phyloP scores from a whole-genome alignment of 2,113 vertebrate species.

The Phoenicopterus ruber region DNA sequence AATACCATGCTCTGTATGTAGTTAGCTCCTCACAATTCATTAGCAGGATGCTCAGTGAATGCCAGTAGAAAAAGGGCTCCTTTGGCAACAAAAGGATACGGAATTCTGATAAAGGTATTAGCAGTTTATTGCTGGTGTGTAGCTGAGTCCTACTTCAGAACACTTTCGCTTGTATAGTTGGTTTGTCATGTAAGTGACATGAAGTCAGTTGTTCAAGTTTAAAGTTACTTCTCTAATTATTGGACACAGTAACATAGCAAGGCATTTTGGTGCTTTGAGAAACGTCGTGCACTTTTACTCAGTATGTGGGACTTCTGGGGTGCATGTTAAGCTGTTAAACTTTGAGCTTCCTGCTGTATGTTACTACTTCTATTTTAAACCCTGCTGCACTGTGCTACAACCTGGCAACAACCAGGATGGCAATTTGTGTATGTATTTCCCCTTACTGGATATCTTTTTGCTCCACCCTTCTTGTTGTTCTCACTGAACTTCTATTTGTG shows the following conservation, averaged over 20 bases:
- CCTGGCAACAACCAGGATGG: not conserved
- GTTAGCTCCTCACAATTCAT: not conserved
- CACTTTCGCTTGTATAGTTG: not conserved
- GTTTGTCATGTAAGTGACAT: fast-evolving
- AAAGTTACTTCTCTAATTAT: not conserved
- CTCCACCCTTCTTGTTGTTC: not conserved
- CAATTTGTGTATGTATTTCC: not conserved
- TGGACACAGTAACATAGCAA: not conserved
- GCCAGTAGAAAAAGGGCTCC: not conserved
- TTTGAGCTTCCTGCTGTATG: not conserved
- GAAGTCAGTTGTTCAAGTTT: not conserved
- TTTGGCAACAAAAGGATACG: not conserved
- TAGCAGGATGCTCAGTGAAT: not conserved
- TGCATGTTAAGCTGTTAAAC: not conserved
- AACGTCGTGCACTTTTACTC: not conserved
- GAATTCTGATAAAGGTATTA: not conserved
- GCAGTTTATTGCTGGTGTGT: not conserved
- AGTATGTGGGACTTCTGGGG: too few relatives aligned
- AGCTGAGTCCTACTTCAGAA: not conserved
- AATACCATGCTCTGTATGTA: fast-evolving
- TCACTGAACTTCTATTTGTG: not conserved
- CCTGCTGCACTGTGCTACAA: fast-evolving
- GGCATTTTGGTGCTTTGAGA: not conserved
- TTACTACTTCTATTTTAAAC: not conserved
- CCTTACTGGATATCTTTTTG: not conserved